These are phyloP conservation scores for Drosophila mulleri DNA, from an alignment of 2,888 invertebrate species.

Conservation along the genomic window DNA sequence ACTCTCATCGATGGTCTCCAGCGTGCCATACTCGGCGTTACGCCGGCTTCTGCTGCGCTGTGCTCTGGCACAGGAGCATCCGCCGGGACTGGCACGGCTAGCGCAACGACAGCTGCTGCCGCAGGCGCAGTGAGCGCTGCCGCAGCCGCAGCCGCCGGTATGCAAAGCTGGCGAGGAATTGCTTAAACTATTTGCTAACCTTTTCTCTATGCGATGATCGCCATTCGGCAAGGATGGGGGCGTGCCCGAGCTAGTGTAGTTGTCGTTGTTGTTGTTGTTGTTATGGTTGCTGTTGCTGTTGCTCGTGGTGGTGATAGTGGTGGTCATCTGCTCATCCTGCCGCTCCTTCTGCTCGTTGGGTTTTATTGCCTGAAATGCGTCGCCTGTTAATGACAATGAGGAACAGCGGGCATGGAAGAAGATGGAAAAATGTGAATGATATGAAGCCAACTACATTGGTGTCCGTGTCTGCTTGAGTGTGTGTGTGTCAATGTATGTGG, in stretches of 20 bases:
- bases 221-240: conserved; percentile 3
- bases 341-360: conserved; percentile 27
- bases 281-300: no score
- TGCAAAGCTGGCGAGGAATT: conserved; percentile 9
- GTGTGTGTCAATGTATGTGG: neutral
- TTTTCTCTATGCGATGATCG: conserved; percentile 63
- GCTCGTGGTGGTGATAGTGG: conserved; percentile 19
- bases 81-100: neutral
- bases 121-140: conserved; percentile 33
- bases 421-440: conserved; percentile 74
- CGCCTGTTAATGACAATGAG: conserved; percentile 84
- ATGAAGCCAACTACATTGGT: conserved; percentile 64
- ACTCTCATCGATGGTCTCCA: conserved; percentile 80
- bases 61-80: conserved; percentile 24
- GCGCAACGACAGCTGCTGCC: conserved; percentile 36
- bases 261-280: conserved; percentile 3
- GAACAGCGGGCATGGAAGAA: conserved; percentile 50
- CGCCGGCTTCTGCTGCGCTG: conserved; percentile 35
- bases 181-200: conserved; percentile 65
- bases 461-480: neutral
- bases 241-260: conserved; percentile 7
- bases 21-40: conserved; percentile 69
- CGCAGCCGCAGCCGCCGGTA: conserved; percentile 13
- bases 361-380: conserved; percentile 84
- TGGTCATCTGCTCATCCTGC: conserved; percentile 26